Evolutionary conservation across 1,140 invertebrate genomes (phyloP), one percentile per base, ranked within the genome.

Genomic region (Triops longicaudatus): DNA sequence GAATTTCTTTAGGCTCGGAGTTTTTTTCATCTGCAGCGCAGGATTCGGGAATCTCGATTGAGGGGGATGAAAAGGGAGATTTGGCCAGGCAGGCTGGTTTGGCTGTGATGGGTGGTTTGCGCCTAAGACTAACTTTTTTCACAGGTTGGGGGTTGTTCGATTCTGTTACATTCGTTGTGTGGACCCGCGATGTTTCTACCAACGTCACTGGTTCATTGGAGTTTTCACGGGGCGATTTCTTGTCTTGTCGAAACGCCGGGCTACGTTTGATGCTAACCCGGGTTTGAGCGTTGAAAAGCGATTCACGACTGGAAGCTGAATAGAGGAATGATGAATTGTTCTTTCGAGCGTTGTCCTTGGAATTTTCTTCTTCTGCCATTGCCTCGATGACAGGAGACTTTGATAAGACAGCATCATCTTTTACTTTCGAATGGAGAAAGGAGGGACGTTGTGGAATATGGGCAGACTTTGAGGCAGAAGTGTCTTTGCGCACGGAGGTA

Each of bases 241-340:
- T 73, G 50, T 31, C 63, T 26, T 71, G 73, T 14, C 76, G 71
- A 26, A 77, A 77, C 1, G 76, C 76, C 5, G 76, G 76, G 44
- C 76, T 77, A 1, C 76, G 76, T 74, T 77, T 77, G 71, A 77
- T 77, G 37, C 76, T 77, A 27, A 72, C 27, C 41, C 76, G 76
- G 43, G 73, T 77, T 37, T 77, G 76, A 26, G 63, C 27, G 22
- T 73, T 27, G 72, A 77, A 77, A 22, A 22, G 50, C 50, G 50
- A 63, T 63, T 63, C 50, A 6, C 17, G 50, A 63, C 22, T 63
- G 22, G 50, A 63, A 63, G 14, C 17, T n/a, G 50, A 63, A 63
- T 63, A 14, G 17, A 63, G 50, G 7, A 63, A 63, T n/a, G 50
- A 63, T 63, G 50, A 63, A 14, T 63, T 63, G 50, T 22, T 22